phyloP scores from a whole-genome alignment of 2,888 invertebrate genomes.

The Dasypolia templi region DNA sequence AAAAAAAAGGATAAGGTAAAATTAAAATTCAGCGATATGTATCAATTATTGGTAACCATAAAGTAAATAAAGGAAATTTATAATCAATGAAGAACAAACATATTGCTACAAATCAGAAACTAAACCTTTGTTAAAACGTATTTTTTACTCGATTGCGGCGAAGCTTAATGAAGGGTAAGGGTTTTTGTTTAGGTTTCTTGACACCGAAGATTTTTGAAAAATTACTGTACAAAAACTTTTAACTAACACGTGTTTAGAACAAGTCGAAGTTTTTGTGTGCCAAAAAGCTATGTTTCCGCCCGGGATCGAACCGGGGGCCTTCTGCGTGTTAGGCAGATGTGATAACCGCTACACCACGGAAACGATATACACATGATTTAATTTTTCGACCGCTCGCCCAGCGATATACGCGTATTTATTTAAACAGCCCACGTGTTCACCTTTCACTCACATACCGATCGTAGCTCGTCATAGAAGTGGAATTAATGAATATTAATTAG shows the following conservation, averaged over 20 bases:
- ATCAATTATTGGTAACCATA: neutral
- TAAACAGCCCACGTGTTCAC: conserved; percentile 6
- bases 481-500: conserved; percentile 14
- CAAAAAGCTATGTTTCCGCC: conserved; percentile 92
- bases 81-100: neutral
- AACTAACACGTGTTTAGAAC: no score
- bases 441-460: conserved; percentile 47
- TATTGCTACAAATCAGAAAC: neutral
- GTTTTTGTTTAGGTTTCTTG: neutral
- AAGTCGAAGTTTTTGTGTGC: no score
- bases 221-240: no score
- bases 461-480: neutral
- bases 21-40: neutral
- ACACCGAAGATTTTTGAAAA: neutral
- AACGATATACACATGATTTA: accelerated
- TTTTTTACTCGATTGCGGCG: neutral
- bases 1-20: neutral
- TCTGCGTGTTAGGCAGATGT: conserved; percentile 98
- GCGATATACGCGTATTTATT: conserved; percentile 12
- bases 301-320: conserved; percentile 97
- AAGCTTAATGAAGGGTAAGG: neutral
- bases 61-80: neutral
- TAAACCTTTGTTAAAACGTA: neutral
- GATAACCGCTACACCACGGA: conserved; percentile 96
- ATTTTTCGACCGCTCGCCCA: conserved; percentile 18